These are phyloP conservation scores for Fragum whitleyi DNA, from an alignment of 2,888 invertebrate genomes.

Conservation along the genomic window DNA sequence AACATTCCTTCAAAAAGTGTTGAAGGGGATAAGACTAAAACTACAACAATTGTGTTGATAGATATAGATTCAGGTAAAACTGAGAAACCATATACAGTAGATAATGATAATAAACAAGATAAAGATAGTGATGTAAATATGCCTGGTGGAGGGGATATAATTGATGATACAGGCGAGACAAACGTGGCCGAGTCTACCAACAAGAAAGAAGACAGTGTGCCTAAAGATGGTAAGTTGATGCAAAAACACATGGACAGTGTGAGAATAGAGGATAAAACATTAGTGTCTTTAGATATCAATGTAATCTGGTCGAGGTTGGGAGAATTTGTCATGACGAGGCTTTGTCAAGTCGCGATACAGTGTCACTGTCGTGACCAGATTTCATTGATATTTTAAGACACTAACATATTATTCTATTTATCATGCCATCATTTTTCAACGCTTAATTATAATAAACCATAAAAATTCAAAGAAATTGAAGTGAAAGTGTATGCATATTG, in stretches of 20 bases:
- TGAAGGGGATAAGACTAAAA: neutral
- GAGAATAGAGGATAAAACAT: neutral
- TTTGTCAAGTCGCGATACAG: too few species aligned
- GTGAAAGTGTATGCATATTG: too few species aligned
- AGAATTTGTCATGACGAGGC: too few species aligned
- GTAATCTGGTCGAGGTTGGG: too few species aligned
- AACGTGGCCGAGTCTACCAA: slow-evolving; percentile 14
- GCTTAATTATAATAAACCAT: too few species aligned
- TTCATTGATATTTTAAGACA: too few species aligned
- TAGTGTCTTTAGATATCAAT: too few species aligned
- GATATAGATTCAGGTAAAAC: neutral
- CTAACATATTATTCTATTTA: too few species aligned
- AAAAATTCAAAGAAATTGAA: too few species aligned
- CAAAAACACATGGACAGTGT: neutral
- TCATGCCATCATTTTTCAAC: too few species aligned
- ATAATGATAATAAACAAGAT: slow-evolving; percentile 8
- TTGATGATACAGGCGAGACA: neutral
- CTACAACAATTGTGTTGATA: neutral
- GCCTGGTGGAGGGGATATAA: slow-evolving; percentile 6
- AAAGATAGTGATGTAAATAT: slow-evolving; percentile 9
- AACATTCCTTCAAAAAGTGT: neutral
- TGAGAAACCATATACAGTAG: neutral
- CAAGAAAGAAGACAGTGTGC: neutral
- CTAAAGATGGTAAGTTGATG: slow-evolving; percentile 5
- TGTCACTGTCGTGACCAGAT: too few species aligned